Evolutionary conservation across 1,140 invertebrate species (phyloP).

Genomic region (Drosophila ironensis): DNA sequence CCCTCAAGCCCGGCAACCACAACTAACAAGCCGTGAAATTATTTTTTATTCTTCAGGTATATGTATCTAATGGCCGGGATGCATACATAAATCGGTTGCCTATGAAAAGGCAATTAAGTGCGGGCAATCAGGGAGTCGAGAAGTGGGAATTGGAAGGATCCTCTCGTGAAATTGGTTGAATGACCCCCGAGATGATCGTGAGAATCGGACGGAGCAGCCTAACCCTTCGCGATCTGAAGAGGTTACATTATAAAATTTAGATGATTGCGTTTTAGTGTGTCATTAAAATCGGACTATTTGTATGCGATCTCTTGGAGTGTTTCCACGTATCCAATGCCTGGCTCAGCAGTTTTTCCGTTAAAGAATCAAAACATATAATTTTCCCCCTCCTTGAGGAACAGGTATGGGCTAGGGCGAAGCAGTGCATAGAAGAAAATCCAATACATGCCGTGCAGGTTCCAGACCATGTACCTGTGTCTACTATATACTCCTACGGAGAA

Average conservation of each 20-base stretch:
- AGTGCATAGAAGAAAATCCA: conserved; percentile 60
- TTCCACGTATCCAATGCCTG: conserved; percentile 34
- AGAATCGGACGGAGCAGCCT: conserved; percentile 29
- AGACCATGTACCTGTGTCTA: too few relatives aligned
- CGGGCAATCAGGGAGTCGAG: conserved; percentile 16
- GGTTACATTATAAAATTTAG: conserved; percentile 64
- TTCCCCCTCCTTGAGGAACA: conserved; percentile 24
- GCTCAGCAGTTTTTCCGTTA: conserved; percentile 70
- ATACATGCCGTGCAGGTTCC: conserved; percentile 46
- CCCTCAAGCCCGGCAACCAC: conserved; percentile 34
- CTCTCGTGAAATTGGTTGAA: conserved; percentile 49
- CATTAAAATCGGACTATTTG: conserved; percentile 72
- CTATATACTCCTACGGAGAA: conserved; percentile 33
- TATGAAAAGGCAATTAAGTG: conserved; percentile 69
- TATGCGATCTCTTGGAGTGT: conserved; percentile 25
- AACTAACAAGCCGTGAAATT: conserved; percentile 73
- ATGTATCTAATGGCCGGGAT: conserved; percentile 47
- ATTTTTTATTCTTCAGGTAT: conserved; percentile 11
- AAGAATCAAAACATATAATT: conserved; percentile 78
- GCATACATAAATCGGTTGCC: conserved; percentile 49
- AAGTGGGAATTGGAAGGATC: conserved; percentile 20
- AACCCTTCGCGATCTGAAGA: conserved; percentile 59
- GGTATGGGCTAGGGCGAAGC: conserved; percentile 12
- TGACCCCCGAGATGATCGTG: conserved; percentile 63
- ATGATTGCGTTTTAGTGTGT: conserved; percentile 69